A percentile compares a stretch with the other conserved stretches of the same genome.
Conservation (phyloP, 2,888 invertebrate species). For the Lymantria dispar region DNA sequence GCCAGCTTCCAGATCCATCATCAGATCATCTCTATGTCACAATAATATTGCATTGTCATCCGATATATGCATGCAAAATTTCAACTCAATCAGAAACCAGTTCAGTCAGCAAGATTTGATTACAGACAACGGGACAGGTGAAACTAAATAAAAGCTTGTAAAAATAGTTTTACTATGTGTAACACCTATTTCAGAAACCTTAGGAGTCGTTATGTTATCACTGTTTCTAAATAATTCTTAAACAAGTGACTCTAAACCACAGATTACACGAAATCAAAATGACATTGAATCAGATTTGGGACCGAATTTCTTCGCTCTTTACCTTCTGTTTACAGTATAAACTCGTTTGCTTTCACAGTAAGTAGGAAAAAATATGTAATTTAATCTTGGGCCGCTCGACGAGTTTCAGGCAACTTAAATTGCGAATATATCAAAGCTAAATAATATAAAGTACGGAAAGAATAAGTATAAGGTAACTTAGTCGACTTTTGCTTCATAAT, state of each 20-base stretch:
- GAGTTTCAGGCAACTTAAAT: slow-evolving; percentile 78
- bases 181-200: too few species aligned
- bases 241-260: neutral
- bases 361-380: slow-evolving; percentile 66
- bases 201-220: too few species aligned
- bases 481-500: slow-evolving; percentile 45
- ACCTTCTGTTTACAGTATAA: slow-evolving; percentile 54
- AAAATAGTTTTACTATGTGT: too few species aligned
- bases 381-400: slow-evolving; percentile 66
- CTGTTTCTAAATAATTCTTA: too few species aligned
- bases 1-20: too few species aligned
- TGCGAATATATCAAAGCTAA: slow-evolving; percentile 79
- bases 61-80: too few species aligned
- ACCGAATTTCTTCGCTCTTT: slow-evolving; percentile 21
- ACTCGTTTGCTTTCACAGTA: slow-evolving; percentile 54
- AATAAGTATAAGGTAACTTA: slow-evolving; percentile 64
- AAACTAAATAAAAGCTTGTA: too few species aligned
- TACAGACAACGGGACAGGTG: too few species aligned
- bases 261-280: neutral
- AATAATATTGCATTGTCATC: too few species aligned
- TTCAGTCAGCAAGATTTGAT: too few species aligned
- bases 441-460: slow-evolving; percentile 74
- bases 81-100: too few species aligned
- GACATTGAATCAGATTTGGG: slow-evolving; percentile 8
- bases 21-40: too few species aligned